phyloP scores from a whole-genome alignment of 2,888 invertebrate genomes.

The Priocnemis perturbator region DNA sequence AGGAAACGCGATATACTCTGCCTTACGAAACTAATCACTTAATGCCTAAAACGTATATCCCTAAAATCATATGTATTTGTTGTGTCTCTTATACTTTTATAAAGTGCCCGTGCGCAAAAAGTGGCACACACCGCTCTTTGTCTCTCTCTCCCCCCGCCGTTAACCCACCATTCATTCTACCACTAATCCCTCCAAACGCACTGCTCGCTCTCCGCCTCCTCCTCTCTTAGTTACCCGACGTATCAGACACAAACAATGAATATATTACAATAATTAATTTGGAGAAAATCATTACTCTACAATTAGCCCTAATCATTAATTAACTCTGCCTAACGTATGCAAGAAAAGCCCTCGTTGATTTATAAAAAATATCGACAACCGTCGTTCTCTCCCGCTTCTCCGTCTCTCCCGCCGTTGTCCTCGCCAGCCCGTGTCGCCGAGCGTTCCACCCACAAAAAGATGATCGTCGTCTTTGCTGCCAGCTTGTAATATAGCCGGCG shows the following conservation, averaged over 20 bases:
- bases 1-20: conserved; percentile 44
- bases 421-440: too few relatives aligned
- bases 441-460: too few relatives aligned
- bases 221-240: background rate
- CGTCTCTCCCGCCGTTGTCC: background rate
- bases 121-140: conserved; percentile 2
- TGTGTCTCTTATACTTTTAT: conserved; percentile 20
- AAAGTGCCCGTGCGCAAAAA: background rate
- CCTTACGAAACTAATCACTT: conserved; percentile 42
- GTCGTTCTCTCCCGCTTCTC: background rate
- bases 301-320: conserved; percentile 14
- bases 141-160: conserved; percentile 11
- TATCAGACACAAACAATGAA: conserved; percentile 33
- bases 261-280: conserved; percentile 58
- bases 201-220: background rate
- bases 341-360: conserved; percentile 19
- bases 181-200: background rate
- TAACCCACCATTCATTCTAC: too few relatives aligned
- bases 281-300: conserved; percentile 32
- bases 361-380: conserved; percentile 12
- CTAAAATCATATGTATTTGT: conserved; percentile 41
- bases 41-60: conserved; percentile 35
- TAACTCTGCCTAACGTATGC: conserved; percentile 12
- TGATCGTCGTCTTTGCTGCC: too few relatives aligned
- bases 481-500: too few relatives aligned